Evolutionary conservation across 2,888 invertebrate species (phyloP).

Genomic region (Camptogramma bilineatum): DNA sequence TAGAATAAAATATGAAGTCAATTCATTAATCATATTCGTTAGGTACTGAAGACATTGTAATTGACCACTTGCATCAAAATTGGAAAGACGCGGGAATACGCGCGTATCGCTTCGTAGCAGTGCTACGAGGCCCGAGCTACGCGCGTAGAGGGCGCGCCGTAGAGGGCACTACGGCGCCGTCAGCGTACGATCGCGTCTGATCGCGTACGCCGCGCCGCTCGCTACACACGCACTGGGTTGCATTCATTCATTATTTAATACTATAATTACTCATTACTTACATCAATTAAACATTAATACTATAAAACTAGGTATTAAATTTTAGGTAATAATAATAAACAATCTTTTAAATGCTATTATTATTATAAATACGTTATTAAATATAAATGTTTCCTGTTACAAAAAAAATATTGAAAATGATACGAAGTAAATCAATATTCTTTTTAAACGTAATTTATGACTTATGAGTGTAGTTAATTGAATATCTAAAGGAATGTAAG

Average conservation of each 20-base stretch:
- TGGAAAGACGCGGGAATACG: slow-evolving; percentile 50
- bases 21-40: slow-evolving; percentile 85
- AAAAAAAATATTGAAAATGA: slow-evolving; percentile 85
- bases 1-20: slow-evolving; percentile 84
- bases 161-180: slow-evolving; percentile 33
- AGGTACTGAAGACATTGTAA: slow-evolving; percentile 74
- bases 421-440: slow-evolving; percentile 85
- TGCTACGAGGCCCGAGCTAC: slow-evolving; percentile 43
- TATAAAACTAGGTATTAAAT: slow-evolving; percentile 84
- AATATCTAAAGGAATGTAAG: slow-evolving; percentile 79
- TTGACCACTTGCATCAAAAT: slow-evolving; percentile 70
- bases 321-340: slow-evolving; percentile 86
- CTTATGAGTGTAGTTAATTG: slow-evolving; percentile 85
- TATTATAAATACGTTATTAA: slow-evolving; percentile 86
- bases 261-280: slow-evolving; percentile 82
- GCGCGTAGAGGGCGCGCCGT: slow-evolving; percentile 35
- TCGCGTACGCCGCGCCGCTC: slow-evolving; percentile 60
- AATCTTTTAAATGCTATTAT: slow-evolving; percentile 86
- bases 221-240: slow-evolving; percentile 78
- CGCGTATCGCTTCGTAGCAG: slow-evolving; percentile 52
- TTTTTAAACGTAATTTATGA: slow-evolving; percentile 85
- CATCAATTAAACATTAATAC: slow-evolving; percentile 86
- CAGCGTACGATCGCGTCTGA: slow-evolving; percentile 34
- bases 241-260: slow-evolving; percentile 82
- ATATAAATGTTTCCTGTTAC: slow-evolving; percentile 87